Conservation (phyloP, 2,797 vertebrate species). For the Macrochelys suwanniensis region DNA sequence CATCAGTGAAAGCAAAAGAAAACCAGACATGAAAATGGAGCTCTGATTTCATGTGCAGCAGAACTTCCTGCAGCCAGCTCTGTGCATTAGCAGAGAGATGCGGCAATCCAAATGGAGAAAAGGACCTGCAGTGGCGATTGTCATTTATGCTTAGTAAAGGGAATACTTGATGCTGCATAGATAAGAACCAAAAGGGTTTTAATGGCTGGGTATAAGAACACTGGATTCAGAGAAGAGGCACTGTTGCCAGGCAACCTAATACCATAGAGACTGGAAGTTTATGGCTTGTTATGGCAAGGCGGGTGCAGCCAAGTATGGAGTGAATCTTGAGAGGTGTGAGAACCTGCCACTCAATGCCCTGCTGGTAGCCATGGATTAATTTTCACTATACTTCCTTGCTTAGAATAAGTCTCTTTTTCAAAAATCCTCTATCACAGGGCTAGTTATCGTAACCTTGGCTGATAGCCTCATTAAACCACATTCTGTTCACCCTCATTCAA, state of each 20-base stretch:
- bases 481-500: not conserved
- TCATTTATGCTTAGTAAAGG: not conserved
- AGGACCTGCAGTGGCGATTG: not conserved
- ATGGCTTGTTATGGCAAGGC: not conserved
- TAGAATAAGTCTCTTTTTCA: not conserved
- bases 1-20: not conserved
- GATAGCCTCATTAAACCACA: not conserved
- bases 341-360: not conserved
- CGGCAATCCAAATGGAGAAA: not conserved
- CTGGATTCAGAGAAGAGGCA: not conserved
- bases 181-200: not conserved
- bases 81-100: not conserved
- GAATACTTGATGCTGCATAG: not conserved
- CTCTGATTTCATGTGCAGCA: not conserved
- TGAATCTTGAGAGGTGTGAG: slow-evolving; percentile 14
- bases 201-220: not conserved
- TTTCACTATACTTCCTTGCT: not conserved
- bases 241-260: not conserved
- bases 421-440: not conserved
- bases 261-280: fast-evolving
- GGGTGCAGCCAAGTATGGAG: fast-evolving
- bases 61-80: not conserved
- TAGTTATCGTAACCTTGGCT: not conserved
- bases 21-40: not conserved
- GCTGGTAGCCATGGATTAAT: not conserved